These are phyloP conservation scores for Ibycter americanus DNA, from an alignment of 2,797 vertebrate genomes.

Conservation along the genomic window DNA sequence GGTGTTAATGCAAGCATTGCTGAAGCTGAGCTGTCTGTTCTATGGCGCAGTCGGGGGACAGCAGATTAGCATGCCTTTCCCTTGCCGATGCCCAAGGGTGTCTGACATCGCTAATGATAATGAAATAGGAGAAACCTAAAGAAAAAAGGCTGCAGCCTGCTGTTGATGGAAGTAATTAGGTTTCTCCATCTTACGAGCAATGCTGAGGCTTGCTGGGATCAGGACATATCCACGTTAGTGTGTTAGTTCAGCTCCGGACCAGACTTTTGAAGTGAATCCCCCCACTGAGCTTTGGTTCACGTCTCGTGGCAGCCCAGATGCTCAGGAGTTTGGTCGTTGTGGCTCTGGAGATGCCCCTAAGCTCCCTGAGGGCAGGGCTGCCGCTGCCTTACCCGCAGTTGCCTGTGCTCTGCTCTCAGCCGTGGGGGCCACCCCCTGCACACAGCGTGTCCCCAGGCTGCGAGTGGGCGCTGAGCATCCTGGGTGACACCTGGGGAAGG, in stretches of 20 bases:
- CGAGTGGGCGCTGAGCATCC: background rate
- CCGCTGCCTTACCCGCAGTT: background rate
- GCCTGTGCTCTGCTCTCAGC: background rate
- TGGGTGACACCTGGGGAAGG: background rate
- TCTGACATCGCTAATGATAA: background rate
- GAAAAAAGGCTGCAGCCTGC: background rate
- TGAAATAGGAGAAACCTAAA: background rate
- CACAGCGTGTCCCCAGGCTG: rapidly evolving
- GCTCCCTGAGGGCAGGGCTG: background rate
- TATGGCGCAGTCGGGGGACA: background rate
- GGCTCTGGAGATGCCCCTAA: background rate
- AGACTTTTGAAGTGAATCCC: background rate
- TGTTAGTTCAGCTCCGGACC: background rate
- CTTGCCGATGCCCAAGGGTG: background rate
- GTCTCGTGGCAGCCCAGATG: background rate
- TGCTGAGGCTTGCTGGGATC: background rate
- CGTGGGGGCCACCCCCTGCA: rapidly evolving
- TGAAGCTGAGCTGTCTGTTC: background rate
- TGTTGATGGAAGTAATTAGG: background rate
- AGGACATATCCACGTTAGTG: rapidly evolving
- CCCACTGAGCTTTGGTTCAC: background rate
- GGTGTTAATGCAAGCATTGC: background rate
- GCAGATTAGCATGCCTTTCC: background rate
- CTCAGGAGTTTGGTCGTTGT: background rate
- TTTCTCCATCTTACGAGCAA: background rate